phyloP scores from a whole-genome alignment of 1,140 invertebrate genomes.

The Drosophila sechellia region DNA sequence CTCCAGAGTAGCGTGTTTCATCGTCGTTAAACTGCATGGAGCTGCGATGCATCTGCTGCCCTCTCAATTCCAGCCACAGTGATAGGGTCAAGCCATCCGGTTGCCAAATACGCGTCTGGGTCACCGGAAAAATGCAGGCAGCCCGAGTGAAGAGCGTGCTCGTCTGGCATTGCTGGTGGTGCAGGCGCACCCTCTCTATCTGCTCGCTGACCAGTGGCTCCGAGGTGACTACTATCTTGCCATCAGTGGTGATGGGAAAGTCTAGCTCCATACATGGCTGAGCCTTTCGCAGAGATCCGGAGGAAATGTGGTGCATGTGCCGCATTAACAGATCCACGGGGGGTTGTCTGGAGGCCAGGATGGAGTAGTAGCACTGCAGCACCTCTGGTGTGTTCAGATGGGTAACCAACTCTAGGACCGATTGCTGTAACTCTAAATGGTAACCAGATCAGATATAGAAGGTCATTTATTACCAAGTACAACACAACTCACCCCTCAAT shows the following conservation, averaged over 20 bases:
- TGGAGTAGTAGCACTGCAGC: conserved; percentile 66
- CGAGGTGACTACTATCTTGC: conserved; percentile 70
- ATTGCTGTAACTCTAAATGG: conserved; percentile 73
- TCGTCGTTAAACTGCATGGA: conserved; percentile 68
- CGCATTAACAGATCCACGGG: conserved; percentile 74
- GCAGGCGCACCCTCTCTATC: conserved; percentile 71
- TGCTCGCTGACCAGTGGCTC: conserved; percentile 60
- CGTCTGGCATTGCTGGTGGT: conserved; percentile 65
- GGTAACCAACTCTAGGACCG: conserved; percentile 72
- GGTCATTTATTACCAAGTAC: too few relatives aligned
- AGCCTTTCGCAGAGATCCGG: conserved; percentile 49
- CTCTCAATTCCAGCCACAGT: conserved; percentile 76
- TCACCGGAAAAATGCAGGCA: conserved; percentile 75
- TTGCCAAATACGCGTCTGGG: conserved; percentile 71
- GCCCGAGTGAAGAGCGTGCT: conserved; percentile 74
- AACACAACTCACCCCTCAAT: conserved; percentile 50
- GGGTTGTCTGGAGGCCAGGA: conserved; percentile 73
- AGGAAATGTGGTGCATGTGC: conserved; percentile 72
- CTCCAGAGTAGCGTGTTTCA: conserved; percentile 67
- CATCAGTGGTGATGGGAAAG: conserved; percentile 76
- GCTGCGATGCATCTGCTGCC: conserved; percentile 61
- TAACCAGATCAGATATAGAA: neutral
- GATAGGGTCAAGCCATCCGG: conserved; percentile 74
- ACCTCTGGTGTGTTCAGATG: conserved; percentile 78
- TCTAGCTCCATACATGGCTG: conserved; percentile 75